Base-by-base conservation (phyloP, 2,797 vertebrate species). In the Kryptolebias ocellatus region DNA sequence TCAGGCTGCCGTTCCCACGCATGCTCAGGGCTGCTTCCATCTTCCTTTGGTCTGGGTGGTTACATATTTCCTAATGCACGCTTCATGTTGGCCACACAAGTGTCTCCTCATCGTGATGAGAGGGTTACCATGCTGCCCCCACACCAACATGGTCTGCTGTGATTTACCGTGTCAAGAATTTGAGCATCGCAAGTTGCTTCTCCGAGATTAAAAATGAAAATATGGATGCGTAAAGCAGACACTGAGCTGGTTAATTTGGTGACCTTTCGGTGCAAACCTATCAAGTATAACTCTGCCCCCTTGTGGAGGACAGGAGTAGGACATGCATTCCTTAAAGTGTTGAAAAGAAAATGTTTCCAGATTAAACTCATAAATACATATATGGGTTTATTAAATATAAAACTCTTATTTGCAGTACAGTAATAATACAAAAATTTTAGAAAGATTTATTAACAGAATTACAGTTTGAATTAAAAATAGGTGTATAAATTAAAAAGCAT, bases 361-460 rank as follows among this genome's bases (percentile, higher is more conserved):
- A 73, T 9, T 47, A 2, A 64, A 15, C 55, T 83, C 75, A 52
- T 89, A 79, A 64, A 87, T 78, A 88, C 76, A 83, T 65, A 87
- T 78, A 88, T 77, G 83, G 39, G 60, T 92, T 92, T 91, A 91
- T 93, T 92, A 90, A 92, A 90, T 90, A 87, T 65, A 91, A 84
- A 87, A 74, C 27, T 83, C 76, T 86, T 84, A 84, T 70, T 78
- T 84, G 76, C 85, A 89, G 83, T 90, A 87, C 88, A 84, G 72
- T 73, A 85, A 82, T 83, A 88, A 24, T 24, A 24, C 20, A 67
- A 85, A 87, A 81, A 87, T 83, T 84, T 74, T 80, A 81, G 45
- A 67, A 61, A 64, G 71, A 85, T 83, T 83, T 45, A 45, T 64
- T 57, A 87, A 83, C 54, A 85, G 45, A 53, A 76, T 79, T 76